phyloP scores from a whole-genome alignment of 2,113 vertebrate species.

The Bucco capensis region DNA sequence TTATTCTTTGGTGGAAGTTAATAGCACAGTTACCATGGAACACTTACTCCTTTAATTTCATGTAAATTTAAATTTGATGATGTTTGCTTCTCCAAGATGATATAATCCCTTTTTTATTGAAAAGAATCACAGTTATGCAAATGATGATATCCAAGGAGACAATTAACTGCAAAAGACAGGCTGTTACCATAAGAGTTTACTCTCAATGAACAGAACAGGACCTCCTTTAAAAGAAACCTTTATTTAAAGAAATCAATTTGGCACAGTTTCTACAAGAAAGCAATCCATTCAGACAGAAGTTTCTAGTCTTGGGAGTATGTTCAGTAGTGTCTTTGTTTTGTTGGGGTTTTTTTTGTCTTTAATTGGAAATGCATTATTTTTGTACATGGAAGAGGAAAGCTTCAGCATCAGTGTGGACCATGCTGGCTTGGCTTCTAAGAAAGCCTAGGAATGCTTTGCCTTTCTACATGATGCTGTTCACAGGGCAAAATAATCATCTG shows the following conservation, averaged over 20 bases:
- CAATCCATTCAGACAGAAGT: conserved; percentile 41
- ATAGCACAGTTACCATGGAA: conserved; percentile 68
- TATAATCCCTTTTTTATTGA: conserved; percentile 75
- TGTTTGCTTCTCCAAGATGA: conserved; percentile 76
- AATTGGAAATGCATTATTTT: not conserved
- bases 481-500: not conserved
- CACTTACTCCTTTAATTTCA: conserved; percentile 75
- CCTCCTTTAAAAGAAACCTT: conserved; percentile 71
- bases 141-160: conserved; percentile 74
- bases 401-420: not conserved
- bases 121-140: conserved; percentile 76
- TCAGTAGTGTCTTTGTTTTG: not conserved
- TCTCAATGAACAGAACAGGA: conserved; percentile 59
- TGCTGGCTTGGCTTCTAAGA: not conserved
- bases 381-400: not conserved
- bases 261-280: conserved; percentile 51
- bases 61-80: conserved; percentile 76
- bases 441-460: not conserved
- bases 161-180: conserved; percentile 73
- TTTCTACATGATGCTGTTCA: not conserved
- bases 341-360: not conserved
- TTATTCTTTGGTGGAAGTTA: conserved; percentile 68
- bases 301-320: conserved; percentile 18
- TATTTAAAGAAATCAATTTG: conserved; percentile 69
- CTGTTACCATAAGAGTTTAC: conserved; percentile 67